Evolutionary conservation across 2,797 vertebrate genomes (phyloP).

Genomic region (Notamacropus eugenii): DNA sequence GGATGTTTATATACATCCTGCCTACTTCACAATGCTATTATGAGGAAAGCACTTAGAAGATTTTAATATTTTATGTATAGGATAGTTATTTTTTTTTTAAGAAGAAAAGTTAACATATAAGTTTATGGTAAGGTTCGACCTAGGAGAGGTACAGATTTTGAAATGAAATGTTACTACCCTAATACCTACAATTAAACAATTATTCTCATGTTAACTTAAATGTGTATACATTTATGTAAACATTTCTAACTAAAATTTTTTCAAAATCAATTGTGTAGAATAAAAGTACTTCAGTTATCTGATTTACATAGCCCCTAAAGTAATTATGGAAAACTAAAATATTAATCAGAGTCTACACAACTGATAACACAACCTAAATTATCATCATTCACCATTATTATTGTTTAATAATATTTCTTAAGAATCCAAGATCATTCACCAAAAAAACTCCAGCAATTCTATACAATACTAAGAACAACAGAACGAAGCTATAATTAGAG

Average conservation of each 20-base stretch:
- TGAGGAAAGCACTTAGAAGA: background rate
- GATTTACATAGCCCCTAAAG: constrained; percentile 54
- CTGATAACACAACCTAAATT: constrained; percentile 2
- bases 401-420: constrained; percentile 56
- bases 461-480: too few species aligned
- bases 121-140: background rate
- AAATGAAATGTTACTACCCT: background rate
- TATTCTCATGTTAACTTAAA: constrained; percentile 30
- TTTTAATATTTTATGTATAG: background rate
- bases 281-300: constrained; percentile 41
- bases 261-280: constrained; percentile 62
- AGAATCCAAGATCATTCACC: background rate
- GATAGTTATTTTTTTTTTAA: background rate
- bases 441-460: background rate
- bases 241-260: constrained; percentile 40
- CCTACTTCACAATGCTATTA: background rate
- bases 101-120: background rate
- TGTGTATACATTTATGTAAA: constrained; percentile 15
- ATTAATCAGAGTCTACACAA: constrained; percentile 40
- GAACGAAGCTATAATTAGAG: too few species aligned
- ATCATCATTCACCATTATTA: constrained; percentile 12
- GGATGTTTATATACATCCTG: background rate
- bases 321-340: constrained; percentile 28
- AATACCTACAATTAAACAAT: constrained; percentile 32
- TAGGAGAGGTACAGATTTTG: background rate